Evolutionary conservation across 2,113 vertebrate species (phyloP).

Genomic region (Myxocyprinus asiaticus): DNA sequence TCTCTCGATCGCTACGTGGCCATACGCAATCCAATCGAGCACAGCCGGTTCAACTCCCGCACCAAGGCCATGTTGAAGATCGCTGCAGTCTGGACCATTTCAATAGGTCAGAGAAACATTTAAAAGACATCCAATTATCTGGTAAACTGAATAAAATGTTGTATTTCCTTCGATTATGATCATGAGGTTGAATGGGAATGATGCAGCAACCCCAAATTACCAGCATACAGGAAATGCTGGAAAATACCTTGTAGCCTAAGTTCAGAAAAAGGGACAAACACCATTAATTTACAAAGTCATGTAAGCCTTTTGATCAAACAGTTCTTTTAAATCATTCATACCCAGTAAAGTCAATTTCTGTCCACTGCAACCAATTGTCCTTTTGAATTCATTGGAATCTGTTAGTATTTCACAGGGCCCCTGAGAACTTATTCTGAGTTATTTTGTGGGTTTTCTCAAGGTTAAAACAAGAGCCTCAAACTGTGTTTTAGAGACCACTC

Average conservation of each 20-base stretch:
- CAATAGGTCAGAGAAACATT: slow-evolving; percentile 82
- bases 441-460: neutral
- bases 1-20: slow-evolving; percentile 97
- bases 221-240: too few relatives aligned
- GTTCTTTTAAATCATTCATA: too few relatives aligned
- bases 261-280: too few relatives aligned
- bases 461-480: neutral
- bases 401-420: too few relatives aligned
- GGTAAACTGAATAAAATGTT: neutral
- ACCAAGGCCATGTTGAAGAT: slow-evolving; percentile 99
- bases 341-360: too few relatives aligned
- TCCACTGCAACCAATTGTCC: too few relatives aligned
- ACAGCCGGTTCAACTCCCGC: slow-evolving; percentile 98
- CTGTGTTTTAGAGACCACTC: slow-evolving; percentile 1
- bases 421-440: neutral
- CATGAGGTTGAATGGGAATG: neutral
- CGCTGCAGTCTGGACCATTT: slow-evolving; percentile 97
- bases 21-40: slow-evolving; percentile 98
- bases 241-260: too few relatives aligned
- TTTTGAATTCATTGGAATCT: too few relatives aligned
- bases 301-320: too few relatives aligned
- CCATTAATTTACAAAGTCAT: too few relatives aligned
- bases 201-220: too few relatives aligned
- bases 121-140: neutral
- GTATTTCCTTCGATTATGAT: neutral